Evolutionary conservation across 2,113 vertebrate genomes (phyloP), one percentile per base, ranked within the genome.

Genomic region (Tringa solitaria): DNA sequence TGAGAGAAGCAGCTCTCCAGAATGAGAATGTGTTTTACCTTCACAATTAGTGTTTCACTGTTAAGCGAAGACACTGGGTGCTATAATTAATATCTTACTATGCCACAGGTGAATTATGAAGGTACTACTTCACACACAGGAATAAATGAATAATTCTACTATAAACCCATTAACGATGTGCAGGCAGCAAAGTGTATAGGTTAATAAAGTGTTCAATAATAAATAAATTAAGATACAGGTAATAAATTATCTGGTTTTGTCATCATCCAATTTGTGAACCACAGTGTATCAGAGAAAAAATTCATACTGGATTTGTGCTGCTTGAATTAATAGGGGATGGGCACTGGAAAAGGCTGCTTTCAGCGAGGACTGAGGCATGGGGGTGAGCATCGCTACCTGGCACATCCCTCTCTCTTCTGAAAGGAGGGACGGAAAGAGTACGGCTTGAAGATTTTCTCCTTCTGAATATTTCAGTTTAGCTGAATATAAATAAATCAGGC

Each of bases 181-280:
- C 63, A 76, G 87, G 77, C 88, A 84, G 81, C 74, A 75, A 97
- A 97, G 90, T 93, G 96, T 96, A 78, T 77, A 96, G 90, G 95
- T 97, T 98, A 98, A 98, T 97, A 97, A 97, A 97, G 54, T 93
- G 33, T 54, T 84, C 93, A 91, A 89, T 86, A 87, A 96, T 97
- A 98, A 97, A 96, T 96, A 97, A 97, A 98, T 98, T 96, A 96
- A 98, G 79, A 95, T 70, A 86, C 82, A 63, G 35, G 56, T 65
- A 90, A 97, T 98, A 97, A 97, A 98, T 98, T 94, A 96, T 68
- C 93, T 53, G 32, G 4, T 79, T 97, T 96, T 97, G 79, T 95
- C 96, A 82, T 90, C 91, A 89, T 70, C 85, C 88, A 93, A 90
- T 96, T 96, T 97, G 87, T 74, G 96, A 96, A 95, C 76, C 82